Conservation (phyloP, 2,797 vertebrate genomes). For the Epinephelus coioides region DNA sequence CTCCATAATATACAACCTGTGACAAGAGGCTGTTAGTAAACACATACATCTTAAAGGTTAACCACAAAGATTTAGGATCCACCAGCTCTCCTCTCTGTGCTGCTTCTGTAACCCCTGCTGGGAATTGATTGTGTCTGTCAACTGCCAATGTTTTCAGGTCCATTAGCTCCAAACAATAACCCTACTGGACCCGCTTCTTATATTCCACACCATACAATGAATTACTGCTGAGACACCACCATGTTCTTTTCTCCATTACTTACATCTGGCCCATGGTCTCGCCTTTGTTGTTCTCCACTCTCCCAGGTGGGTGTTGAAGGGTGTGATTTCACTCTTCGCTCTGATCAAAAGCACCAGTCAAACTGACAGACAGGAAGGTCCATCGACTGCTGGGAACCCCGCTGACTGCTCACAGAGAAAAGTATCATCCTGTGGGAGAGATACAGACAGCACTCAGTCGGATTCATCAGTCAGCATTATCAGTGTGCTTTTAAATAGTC, state of each 20-base stretch:
- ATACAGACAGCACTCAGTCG: not conserved
- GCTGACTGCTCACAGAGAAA: constrained; percentile 46
- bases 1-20: not conserved
- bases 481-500: not conserved
- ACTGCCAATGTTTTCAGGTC: constrained; percentile 35
- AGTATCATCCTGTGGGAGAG: constrained; percentile 29
- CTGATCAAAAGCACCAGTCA: constrained; percentile 51
- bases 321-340: constrained; percentile 32
- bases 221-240: not conserved
- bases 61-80: not conserved
- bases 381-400: constrained; percentile 40
- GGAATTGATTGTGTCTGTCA: constrained; percentile 49
- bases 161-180: constrained; percentile 46
- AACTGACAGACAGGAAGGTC: constrained; percentile 34
- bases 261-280: constrained; percentile 17
- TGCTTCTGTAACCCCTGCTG: not conserved
- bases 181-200: constrained; percentile 21
- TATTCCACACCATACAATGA: constrained; percentile 37
- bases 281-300: constrained; percentile 47
- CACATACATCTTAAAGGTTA: not conserved
- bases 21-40: not conserved
- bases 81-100: not conserved
- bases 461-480: not conserved
- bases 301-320: constrained; percentile 14
- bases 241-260: constrained; percentile 8